Conservation (phyloP, 1,140 invertebrate genomes). For the Scaptodrosophila lebanonensis region DNA sequence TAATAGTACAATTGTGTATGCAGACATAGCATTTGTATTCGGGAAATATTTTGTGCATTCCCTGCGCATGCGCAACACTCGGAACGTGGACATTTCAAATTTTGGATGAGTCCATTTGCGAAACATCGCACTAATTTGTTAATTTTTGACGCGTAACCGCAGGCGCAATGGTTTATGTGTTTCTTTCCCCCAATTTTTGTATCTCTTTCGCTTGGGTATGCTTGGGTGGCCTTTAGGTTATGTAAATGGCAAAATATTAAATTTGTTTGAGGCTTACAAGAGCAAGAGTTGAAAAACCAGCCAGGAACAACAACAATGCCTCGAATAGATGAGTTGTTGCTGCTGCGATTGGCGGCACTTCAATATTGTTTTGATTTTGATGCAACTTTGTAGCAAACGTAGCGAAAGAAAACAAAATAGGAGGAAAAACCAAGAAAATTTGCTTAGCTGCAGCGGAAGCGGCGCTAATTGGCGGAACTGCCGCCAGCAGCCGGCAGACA, state of each 20-base stretch:
- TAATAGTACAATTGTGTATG: too few relatives aligned
- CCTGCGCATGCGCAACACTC: conserved; percentile 55
- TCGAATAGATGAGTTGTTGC: too few relatives aligned
- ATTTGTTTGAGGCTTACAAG: conserved; percentile 27
- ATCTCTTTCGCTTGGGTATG: not conserved
- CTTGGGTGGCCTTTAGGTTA: conserved; percentile 33
- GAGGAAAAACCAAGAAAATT: conserved; percentile 57
- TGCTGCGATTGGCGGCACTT: too few relatives aligned
- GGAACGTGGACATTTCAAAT: conserved; percentile 61
- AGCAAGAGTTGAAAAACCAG: conserved; percentile 12
- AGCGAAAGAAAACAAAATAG: conserved; percentile 1
- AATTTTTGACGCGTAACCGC: conserved; percentile 64
- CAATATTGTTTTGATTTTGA: too few relatives aligned
- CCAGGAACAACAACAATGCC: not conserved
- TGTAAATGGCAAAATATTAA: conserved; percentile 65
- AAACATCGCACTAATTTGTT: conserved; percentile 74
- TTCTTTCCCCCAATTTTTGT: too few relatives aligned
- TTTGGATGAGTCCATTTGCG: conserved; percentile 58
- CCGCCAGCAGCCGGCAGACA: conserved; percentile 23
- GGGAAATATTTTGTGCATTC: conserved; percentile 39
- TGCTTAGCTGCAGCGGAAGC: conserved; percentile 53
- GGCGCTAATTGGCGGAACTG: conserved; percentile 70
- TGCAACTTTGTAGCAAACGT: conserved; percentile 23
- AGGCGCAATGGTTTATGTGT: conserved; percentile 61
- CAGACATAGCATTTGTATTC: not conserved